Evolutionary conservation across 1,140 invertebrate genomes (phyloP).

Genomic region (Teleogryllus occipitalis): DNA sequence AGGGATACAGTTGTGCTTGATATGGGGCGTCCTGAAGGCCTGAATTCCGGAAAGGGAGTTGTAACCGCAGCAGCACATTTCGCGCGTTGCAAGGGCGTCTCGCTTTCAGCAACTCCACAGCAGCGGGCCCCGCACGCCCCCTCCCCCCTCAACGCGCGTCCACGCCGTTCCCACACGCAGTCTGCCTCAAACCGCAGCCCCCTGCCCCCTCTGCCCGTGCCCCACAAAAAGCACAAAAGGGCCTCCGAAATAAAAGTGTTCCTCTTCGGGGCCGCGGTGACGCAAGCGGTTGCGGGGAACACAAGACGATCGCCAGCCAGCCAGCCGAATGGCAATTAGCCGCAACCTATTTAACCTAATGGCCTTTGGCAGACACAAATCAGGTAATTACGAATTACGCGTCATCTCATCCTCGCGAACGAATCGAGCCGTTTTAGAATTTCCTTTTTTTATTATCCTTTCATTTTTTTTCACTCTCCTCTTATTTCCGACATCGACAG

Average conservation of each 20-base stretch:
- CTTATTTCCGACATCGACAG: neutral
- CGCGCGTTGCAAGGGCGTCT: too few species aligned
- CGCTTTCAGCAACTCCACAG: too few species aligned
- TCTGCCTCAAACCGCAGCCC: too few species aligned
- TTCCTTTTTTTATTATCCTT: neutral
- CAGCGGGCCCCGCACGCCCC: too few species aligned
- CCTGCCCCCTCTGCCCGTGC: too few species aligned
- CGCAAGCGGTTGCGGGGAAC: neutral
- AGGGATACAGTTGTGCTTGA: too few species aligned
- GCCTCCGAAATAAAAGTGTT: neutral
- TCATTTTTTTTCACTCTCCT: neutral
- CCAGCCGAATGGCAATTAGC: neutral
- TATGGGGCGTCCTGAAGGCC: too few species aligned
- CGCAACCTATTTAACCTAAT: neutral
- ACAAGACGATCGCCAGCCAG: neutral
- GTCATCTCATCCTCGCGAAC: neutral
- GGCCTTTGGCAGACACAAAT: neutral
- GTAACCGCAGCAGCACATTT: too few species aligned
- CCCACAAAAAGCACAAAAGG: too few species aligned
- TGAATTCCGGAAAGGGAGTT: too few species aligned
- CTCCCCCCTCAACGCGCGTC: too few species aligned
- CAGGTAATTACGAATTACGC: neutral
- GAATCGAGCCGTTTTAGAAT: neutral
- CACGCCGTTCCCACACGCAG: too few species aligned
- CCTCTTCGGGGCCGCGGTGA: neutral